Percentiles rank a stretch among this genome's conserved stretches.
These are phyloP conservation scores for Tribolium madens DNA, from an alignment of 1,140 invertebrate genomes.

Conservation along the genomic window DNA sequence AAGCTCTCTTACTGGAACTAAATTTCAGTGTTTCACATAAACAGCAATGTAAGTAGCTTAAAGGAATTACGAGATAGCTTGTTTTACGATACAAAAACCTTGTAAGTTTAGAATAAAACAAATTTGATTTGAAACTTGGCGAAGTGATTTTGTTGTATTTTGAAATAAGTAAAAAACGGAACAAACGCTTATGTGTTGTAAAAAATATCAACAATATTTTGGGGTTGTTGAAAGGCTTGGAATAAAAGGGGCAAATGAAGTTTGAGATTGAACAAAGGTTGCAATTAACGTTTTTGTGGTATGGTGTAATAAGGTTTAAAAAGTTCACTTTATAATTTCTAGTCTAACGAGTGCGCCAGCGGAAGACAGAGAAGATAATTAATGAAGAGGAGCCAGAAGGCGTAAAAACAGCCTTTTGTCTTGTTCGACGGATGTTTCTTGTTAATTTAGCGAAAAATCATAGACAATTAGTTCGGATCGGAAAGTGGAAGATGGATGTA, in stretches of 20 bases:
- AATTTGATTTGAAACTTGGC: no score
- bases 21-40: neutral
- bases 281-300: constrained; percentile 12
- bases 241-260: neutral
- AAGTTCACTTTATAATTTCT: constrained; percentile 32
- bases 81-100: neutral
- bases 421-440: constrained; percentile 14
- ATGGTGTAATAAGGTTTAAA: neutral
- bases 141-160: no score
- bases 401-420: constrained; percentile 29
- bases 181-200: neutral
- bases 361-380: constrained; percentile 17
- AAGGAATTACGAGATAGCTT: neutral
- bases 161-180: no score
- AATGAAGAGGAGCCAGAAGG: neutral
- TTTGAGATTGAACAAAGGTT: neutral
- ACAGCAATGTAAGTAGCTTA: neutral
- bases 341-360: neutral
- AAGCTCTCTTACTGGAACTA: neutral
- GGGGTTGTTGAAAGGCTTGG: neutral
- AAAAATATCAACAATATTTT: neutral
- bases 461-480: constrained; percentile 23
- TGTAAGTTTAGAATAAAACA: no score
- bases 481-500: constrained; percentile 28
- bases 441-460: constrained; percentile 45